Evolutionary conservation across 2,797 vertebrate genomes (phyloP), one percentile per base, ranked within the genome.

Genomic region (Aselliscus stoliczkanus): DNA sequence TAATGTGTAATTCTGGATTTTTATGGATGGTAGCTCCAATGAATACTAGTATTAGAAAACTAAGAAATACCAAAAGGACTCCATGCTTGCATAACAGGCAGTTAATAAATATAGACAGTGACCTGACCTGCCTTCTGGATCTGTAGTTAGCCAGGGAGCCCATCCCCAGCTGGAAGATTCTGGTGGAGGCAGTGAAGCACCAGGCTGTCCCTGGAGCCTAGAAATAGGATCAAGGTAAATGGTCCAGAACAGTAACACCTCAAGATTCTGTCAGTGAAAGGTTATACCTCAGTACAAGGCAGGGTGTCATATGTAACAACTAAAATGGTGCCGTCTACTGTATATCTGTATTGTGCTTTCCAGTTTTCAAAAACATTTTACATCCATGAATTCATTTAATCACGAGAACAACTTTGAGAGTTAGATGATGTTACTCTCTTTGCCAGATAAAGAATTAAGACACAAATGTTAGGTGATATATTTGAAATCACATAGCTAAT

Each of bases 91-190:
- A 81, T 76, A 84, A 72, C 75, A 96, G 80, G 91, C 80, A 89
- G 69, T 54, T 92, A 95, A 80, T 42, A 89, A 90, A 92, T 4
- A 73, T 18, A 90, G 42, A 56, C 37, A 67, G 62, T 77, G 56
- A 76, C 65, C 85, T 90, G 94, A 94, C 89, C 91, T 93, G 93
- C 82, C 85, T 95, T 87, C 81, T 94, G 91, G 93, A 94, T 94
- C 73, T 95, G 93, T 52, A 91, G 88, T 77, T 85, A 88, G 88
- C 90, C 73, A 96, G 93, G 84, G 93, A 88, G 72, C 90, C 77
- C 84, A 90, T 72, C 31, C 88, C 95, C 82, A 93, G 94, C 39
- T 93, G 93, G 79, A 94, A 93, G 92, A 94, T 39, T 91, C 93
- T 50, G 73, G 93, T 91, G 70, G 94, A 92, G 31, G 81, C 85